Evolutionary conservation across 2,113 vertebrate species (phyloP), one percentile per base, ranked within the genome.

Genomic region (Tetrax tetrax): DNA sequence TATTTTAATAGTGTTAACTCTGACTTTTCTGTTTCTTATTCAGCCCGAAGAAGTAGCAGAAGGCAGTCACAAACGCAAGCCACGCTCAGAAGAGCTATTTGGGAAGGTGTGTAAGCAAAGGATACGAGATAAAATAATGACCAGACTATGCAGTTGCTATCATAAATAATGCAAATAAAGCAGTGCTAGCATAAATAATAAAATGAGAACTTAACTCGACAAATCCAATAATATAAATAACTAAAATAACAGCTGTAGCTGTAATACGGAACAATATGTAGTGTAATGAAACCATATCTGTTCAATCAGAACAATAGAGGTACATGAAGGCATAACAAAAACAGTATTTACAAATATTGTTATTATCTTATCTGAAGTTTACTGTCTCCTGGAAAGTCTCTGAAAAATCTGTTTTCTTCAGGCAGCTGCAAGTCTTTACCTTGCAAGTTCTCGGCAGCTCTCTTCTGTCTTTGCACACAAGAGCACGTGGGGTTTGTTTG

Each of bases 401-500:
- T 69, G 81, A 61, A 72, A 91, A n/a, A 14, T 48, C 37, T 38
- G 11, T 85, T 33, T 53, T 87, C 89, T 41, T 38, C 35, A n/a
- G 77, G 72, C 77, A 83, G 51, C 51, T 79, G 63, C 53, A 56
- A 81, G 53, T 12, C 61, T 72, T 35, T 25, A 19, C 65, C 45
- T 71, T 65, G 71, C 38, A 38, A 84, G 57, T 10, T 66, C 64
- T 60, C 8, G 1, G 53, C 53, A 23, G 47, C 33, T 78, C 74
- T 25, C 37, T 38, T 7, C 43, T 23, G 64, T 12, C 83, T 87
- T 48, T 87, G 60, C 50, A 78, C 59, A 25, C 54, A 20, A 9
- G 50, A 71, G 79, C 59, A 11, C 4, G 6, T 43, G 75, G 89
- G 81, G 66, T 91, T 95, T 87, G 53, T 97, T 93, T 95, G 95